These are phyloP conservation scores for Lordiphosa andalusiaca DNA, from an alignment of 2,888 invertebrate genomes.

Conservation along the genomic window DNA sequence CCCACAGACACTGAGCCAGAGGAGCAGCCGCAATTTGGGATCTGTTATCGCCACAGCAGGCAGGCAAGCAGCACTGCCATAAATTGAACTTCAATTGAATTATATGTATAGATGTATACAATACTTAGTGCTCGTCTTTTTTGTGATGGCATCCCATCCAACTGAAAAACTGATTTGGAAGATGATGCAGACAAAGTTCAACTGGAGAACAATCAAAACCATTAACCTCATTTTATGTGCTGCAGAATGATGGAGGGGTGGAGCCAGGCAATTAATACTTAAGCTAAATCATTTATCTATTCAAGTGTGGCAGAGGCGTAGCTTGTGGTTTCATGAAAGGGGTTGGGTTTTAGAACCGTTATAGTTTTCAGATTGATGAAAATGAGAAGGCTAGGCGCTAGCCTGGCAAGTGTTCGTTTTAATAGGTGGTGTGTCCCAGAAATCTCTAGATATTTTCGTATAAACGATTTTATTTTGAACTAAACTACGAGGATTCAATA, in stretches of 20 bases:
- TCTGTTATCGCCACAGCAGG: conserved; percentile 35
- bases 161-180: conserved; percentile 60
- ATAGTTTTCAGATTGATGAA: too few species aligned
- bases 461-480: too few species aligned
- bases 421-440: too few species aligned
- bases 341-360: background rate
- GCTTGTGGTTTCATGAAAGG: background rate
- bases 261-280: conserved; percentile 57
- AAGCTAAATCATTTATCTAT: conserved; percentile 73
- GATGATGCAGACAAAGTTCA: conserved; percentile 58
- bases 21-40: conserved; percentile 17
- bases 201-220: conserved; percentile 74
- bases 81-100: conserved; percentile 77
- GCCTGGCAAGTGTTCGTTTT: too few species aligned
- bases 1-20: conserved; percentile 1
- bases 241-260: conserved; percentile 3
- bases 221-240: conserved; percentile 73
- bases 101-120: conserved; percentile 49
- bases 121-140: conserved; percentile 58
- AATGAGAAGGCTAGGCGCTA: too few species aligned
- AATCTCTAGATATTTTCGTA: too few species aligned
- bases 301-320: conserved; percentile 48
- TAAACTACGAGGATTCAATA: too few species aligned
- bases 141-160: conserved; percentile 42
- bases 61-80: conserved; percentile 50